phyloP scores from a whole-genome alignment of 2,888 invertebrate species.

The Lithosia quadra region DNA sequence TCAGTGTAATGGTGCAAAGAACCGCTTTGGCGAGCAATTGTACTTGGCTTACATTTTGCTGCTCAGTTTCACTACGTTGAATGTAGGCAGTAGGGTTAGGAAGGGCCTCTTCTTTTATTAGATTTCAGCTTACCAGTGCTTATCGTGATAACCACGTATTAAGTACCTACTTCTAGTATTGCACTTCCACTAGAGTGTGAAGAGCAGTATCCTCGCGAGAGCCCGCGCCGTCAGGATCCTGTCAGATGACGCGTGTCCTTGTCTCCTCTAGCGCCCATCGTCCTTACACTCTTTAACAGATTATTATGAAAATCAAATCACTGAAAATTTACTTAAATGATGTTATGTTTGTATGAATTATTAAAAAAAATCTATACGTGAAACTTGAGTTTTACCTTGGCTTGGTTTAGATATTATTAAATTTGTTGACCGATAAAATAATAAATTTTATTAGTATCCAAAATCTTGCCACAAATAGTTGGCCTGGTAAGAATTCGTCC shows the following conservation, averaged over 20 bases:
- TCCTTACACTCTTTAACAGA: too few relatives aligned
- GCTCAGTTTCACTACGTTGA: background rate
- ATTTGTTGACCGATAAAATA: too few relatives aligned
- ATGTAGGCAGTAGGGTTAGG: background rate
- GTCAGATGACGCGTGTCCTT: too few relatives aligned
- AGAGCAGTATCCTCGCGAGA: background rate
- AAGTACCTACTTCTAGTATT: background rate
- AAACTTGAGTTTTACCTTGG: too few relatives aligned
- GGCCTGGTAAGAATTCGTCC: constrained; percentile 2
- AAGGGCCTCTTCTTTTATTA: background rate
- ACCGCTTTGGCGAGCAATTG: constrained; percentile 27
- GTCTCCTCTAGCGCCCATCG: too few relatives aligned
- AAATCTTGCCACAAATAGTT: background rate
- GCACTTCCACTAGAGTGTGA: background rate
- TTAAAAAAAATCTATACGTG: too few relatives aligned
- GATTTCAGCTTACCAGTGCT: background rate
- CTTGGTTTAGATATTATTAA: too few relatives aligned
- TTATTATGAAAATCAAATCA: too few relatives aligned
- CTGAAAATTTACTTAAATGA: too few relatives aligned
- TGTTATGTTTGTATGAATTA: too few relatives aligned
- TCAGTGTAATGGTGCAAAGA: constrained; percentile 58
- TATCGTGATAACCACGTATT: too few relatives aligned
- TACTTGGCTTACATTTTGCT: constrained; percentile 16
- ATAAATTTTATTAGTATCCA: background rate
- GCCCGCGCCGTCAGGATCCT: background rate